These are phyloP conservation scores for Tenthredo distinguenda DNA, from an alignment of 2,888 invertebrate genomes.

Conservation along the genomic window DNA sequence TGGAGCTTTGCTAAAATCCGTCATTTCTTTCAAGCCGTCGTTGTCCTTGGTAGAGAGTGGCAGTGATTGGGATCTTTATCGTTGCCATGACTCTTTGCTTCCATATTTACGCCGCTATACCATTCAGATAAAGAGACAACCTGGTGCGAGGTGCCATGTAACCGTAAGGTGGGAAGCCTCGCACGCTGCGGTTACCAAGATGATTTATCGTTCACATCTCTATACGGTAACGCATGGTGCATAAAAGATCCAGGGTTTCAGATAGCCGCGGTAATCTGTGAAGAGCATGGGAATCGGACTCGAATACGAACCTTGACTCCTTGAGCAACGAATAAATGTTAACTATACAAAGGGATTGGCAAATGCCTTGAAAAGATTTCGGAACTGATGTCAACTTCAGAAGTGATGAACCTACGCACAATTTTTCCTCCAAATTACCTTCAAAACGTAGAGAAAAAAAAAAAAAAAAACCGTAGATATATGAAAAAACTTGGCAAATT, in stretches of 20 bases:
- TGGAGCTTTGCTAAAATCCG: background rate
- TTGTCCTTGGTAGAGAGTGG: slow-evolving; percentile 3
- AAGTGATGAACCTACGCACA: background rate
- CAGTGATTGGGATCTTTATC: slow-evolving; percentile 34
- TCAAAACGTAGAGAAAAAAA: background rate
- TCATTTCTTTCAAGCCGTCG: slow-evolving; percentile 35
- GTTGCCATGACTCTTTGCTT: slow-evolving; percentile 22
- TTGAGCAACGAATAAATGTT: background rate
- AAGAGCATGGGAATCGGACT: slow-evolving; percentile 8
- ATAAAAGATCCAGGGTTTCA: background rate
- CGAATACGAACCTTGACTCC: background rate
- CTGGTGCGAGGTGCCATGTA: background rate
- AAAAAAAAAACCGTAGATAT: too few species aligned
- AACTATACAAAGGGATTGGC: background rate
- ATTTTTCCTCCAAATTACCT: background rate
- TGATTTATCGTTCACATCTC: slow-evolving; percentile 18
- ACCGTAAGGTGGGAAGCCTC: slow-evolving; percentile 12
- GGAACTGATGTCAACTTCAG: background rate
- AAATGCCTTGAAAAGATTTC: background rate
- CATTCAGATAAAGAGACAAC: slow-evolving; percentile 4
- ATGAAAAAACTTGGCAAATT: background rate
- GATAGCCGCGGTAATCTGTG: slow-evolving; percentile 5
- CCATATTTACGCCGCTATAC: slow-evolving; percentile 35
- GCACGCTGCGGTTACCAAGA: slow-evolving; percentile 15
- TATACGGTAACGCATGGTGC: slow-evolving; percentile 21